Conservation (phyloP, 2,888 invertebrate species). For the Ditylenchus weischeri region DNA sequence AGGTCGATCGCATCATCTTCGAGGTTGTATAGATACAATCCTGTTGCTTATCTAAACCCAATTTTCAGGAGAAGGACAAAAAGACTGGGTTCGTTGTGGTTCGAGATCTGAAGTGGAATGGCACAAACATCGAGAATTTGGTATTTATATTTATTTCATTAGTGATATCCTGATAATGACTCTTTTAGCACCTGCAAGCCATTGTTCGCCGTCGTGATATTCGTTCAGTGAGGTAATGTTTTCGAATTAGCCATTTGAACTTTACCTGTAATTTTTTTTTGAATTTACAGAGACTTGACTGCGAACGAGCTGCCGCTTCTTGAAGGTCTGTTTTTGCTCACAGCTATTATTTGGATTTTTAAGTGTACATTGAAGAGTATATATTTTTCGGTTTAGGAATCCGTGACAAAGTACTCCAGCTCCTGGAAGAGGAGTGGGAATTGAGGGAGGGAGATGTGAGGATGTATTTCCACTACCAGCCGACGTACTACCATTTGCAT, state of each 20-base stretch:
- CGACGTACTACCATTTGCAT: slow-evolving; percentile 40
- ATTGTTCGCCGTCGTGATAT: slow-evolving; percentile 74
- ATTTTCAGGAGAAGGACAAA: too few relatives aligned
- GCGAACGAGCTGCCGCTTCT: slow-evolving; percentile 76
- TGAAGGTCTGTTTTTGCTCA: slow-evolving; percentile 61
- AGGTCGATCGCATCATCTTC: slow-evolving; percentile 80
- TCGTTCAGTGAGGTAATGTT: slow-evolving; percentile 71
- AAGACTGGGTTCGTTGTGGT: slow-evolving; percentile 79
- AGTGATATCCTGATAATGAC: too few relatives aligned
- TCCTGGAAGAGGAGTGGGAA: slow-evolving; percentile 76
- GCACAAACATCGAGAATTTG: slow-evolving; percentile 71
- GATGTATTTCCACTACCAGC: slow-evolving; percentile 43
- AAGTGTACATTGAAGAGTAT: too few relatives aligned
- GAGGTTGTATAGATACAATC: slow-evolving; percentile 61
- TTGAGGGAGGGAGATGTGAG: slow-evolving; percentile 68
- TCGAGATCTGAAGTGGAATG: slow-evolving; percentile 96
- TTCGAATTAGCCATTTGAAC: background rate
- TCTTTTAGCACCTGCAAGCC: slow-evolving; percentile 71
- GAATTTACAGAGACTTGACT: slow-evolving; percentile 68
- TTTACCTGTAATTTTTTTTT: background rate
- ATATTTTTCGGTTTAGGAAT: slow-evolving; percentile 67
- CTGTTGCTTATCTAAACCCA: too few relatives aligned
- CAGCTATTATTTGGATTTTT: background rate
- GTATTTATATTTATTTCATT: too few relatives aligned
- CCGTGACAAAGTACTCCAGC: slow-evolving; percentile 72